Evolutionary conservation across 2,113 vertebrate genomes (phyloP), one percentile per base, ranked within the genome.

Genomic region (Engystomops pustulosus): DNA sequence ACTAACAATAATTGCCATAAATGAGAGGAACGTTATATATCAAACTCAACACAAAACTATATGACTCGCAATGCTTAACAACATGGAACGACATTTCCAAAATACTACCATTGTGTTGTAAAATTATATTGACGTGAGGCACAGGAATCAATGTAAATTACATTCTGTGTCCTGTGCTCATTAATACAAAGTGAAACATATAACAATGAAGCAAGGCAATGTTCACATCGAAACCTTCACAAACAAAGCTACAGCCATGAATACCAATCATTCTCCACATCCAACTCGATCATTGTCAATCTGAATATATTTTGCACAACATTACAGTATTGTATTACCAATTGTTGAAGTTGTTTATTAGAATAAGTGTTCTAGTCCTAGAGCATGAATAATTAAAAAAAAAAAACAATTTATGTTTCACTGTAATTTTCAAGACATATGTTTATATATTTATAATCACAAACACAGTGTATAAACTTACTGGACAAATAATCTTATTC

Each of bases 171-270:
- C 71, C 71, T 45, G 44, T 32, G 25, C 71, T 74, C 71, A 74
- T 74, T 74, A 74, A 74, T 74, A 74, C 71, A 74, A 74, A 74
- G 45, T 74, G 71, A 51, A 74, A 51, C 44, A 51, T 32, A 74
- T 49, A 74, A 51, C 71, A 74, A 74, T 74, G 45, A 74, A 30
- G 44, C 44, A 49, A 49, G 44, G 71, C 71, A 32, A 51, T 49
- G 71, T 49, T 30, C 71, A 49, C 44, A 49, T 49, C 44, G 18
- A 74, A 74, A 74, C 30, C 44, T 20, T 25, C 1, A 11, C 44
- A 49, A 49, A 30, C 44, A 74, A 23, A 74, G 71, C 44, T 49
- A 32, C 44, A 18, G 44, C 23, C 44, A 18, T 51, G 71, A 49
- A 74, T 74, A 74, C 27, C 25, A 74, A 74, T 74, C 45, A 51